phyloP scores from a whole-genome alignment of 2,113 vertebrate species.

The Galemys pyrenaicus region DNA sequence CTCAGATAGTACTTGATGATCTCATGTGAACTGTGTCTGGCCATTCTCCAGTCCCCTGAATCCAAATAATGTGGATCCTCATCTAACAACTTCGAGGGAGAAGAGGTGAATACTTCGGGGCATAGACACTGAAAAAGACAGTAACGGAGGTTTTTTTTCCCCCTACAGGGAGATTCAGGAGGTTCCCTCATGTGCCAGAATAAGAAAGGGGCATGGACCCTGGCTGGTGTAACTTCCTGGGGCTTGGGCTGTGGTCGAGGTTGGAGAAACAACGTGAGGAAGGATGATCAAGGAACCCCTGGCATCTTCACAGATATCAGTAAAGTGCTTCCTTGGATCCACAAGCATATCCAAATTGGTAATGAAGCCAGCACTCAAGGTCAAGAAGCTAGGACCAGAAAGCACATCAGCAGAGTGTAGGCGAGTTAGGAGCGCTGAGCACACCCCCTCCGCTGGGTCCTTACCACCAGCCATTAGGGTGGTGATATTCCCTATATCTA shows the following conservation, averaged over 20 bases:
- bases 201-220: constrained; percentile 86
- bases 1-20: neutral
- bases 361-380: constrained; percentile 36
- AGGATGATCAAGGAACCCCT: constrained; percentile 87
- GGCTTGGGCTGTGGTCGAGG: constrained; percentile 92
- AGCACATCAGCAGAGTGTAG: neutral
- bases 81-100: neutral
- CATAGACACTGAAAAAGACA: neutral
- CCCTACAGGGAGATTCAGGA: constrained; percentile 91
- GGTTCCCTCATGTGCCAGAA: constrained; percentile 89
- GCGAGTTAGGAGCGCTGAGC: neutral
- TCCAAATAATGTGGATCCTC: neutral
- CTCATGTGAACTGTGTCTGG: neutral
- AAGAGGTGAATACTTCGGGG: neutral
- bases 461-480: neutral
- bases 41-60: neutral
- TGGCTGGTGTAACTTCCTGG: constrained; percentile 92
- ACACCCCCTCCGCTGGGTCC: neutral
- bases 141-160: constrained; percentile 41
- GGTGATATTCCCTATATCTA: neutral
- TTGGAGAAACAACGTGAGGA: constrained; percentile 87
- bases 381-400: neutral
- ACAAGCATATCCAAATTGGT: constrained; percentile 80
- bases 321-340: constrained; percentile 89
- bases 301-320: constrained; percentile 91